phyloP scores from a whole-genome alignment of 2,888 invertebrate species.

The Apotomis turbidana region DNA sequence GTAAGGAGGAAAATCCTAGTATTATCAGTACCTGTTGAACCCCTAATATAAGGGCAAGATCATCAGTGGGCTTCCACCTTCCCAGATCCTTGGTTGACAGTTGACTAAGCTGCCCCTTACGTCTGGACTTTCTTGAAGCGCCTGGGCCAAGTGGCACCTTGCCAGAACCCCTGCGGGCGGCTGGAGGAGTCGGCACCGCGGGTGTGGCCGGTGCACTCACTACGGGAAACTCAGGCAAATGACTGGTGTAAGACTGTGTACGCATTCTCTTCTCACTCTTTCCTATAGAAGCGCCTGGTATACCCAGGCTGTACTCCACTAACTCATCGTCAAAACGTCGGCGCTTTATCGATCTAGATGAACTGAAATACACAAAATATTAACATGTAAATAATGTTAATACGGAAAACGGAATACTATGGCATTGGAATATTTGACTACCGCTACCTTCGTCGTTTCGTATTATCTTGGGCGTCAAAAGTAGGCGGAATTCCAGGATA shows the following conservation, averaged over 20 bases:
- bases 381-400: not conserved
- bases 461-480: conserved; percentile 70
- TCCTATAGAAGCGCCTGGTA: conserved; percentile 82
- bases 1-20: too few relatives aligned
- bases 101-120: conserved; percentile 87
- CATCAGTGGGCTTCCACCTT: conserved; percentile 98
- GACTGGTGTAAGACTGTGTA: conserved; percentile 80
- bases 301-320: conserved; percentile 93
- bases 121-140: conserved; percentile 78
- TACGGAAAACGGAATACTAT: not conserved
- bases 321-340: conserved; percentile 98
- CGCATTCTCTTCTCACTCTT: conserved; percentile 78
- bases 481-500: conserved; percentile 65
- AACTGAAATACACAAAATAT: conserved; percentile 82
- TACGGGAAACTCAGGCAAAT: conserved; percentile 76
- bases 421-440: conserved; percentile 37
- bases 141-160: conserved; percentile 73
- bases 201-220: conserved; percentile 52
- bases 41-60: conserved; percentile 95
- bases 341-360: conserved; percentile 96
- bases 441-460: conserved; percentile 77
- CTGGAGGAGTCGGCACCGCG: conserved; percentile 59
- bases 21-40: conserved; percentile 89
- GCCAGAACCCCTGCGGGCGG: conserved; percentile 66
- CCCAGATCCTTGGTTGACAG: conserved; percentile 93